Evolutionary conservation across 2,113 vertebrate genomes (phyloP).

Genomic region (Loxodonta africana): DNA sequence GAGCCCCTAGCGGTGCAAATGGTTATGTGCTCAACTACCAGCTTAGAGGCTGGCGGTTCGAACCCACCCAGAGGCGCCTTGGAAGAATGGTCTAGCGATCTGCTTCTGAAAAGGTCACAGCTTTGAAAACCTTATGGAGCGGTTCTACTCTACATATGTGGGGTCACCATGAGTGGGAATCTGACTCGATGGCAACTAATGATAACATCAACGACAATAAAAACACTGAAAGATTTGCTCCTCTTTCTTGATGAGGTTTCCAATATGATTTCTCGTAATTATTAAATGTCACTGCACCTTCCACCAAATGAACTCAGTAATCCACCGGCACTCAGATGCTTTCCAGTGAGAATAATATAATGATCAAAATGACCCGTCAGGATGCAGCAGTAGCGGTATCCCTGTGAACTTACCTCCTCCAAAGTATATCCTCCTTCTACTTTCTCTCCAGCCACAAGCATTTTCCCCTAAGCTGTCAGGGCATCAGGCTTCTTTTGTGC

Average conservation of each 20-base stretch:
- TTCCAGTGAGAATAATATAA: background rate
- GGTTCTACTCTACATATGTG: too few relatives aligned
- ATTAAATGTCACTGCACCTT: background rate
- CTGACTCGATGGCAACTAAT: too few relatives aligned
- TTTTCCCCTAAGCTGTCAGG: background rate
- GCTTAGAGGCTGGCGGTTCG: too few relatives aligned
- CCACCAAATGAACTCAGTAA: background rate
- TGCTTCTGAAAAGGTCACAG: too few relatives aligned
- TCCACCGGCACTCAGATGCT: background rate
- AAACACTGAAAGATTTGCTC: background rate
- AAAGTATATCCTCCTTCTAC: background rate
- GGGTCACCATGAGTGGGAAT: too few relatives aligned
- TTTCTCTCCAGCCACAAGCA: background rate
- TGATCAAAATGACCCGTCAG: background rate
- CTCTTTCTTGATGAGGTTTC: background rate
- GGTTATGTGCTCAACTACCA: too few relatives aligned
- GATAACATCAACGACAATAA: too few relatives aligned
- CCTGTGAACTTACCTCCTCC: background rate
- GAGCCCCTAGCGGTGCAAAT: too few relatives aligned
- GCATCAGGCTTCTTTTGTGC: background rate
- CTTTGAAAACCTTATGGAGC: too few relatives aligned
- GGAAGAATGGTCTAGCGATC: too few relatives aligned
- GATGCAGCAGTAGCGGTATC: rapidly evolving
- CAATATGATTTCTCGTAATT: background rate
- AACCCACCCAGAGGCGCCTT: too few relatives aligned